phyloP scores from a whole-genome alignment of 2,113 vertebrate genomes.

The Acinonyx jubatus region DNA sequence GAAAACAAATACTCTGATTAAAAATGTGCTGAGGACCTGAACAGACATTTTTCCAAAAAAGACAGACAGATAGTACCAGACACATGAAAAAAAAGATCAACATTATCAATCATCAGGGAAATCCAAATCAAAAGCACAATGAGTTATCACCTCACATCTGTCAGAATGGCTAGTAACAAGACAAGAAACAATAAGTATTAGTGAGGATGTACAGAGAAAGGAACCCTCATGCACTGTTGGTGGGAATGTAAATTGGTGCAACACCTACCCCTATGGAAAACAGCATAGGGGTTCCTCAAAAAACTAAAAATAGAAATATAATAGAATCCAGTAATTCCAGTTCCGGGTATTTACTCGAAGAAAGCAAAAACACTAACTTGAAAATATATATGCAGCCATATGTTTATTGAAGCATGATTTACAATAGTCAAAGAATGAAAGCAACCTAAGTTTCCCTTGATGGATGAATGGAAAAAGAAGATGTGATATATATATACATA shows the following conservation, averaged over 20 bases:
- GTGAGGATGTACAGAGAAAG: not conserved
- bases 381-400: not conserved
- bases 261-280: not conserved
- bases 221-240: not conserved
- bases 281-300: not conserved
- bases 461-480: not conserved
- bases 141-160: not conserved
- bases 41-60: not conserved
- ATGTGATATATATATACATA: not conserved
- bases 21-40: not conserved
- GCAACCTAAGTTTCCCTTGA: not conserved
- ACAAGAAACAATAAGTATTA: not conserved
- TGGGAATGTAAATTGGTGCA: not conserved
- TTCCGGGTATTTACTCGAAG: not conserved
- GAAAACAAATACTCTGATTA: not conserved
- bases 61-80: not conserved
- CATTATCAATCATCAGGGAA: not conserved
- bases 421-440: not conserved
- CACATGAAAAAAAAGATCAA: not conserved
- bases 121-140: not conserved
- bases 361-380: not conserved
- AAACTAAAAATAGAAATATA: not conserved
- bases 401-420: not conserved
- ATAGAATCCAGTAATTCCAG: not conserved
- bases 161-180: not conserved